These are phyloP conservation scores for Sarcophaga rosellei DNA, from an alignment of 2,888 invertebrate genomes.

Conservation along the genomic window DNA sequence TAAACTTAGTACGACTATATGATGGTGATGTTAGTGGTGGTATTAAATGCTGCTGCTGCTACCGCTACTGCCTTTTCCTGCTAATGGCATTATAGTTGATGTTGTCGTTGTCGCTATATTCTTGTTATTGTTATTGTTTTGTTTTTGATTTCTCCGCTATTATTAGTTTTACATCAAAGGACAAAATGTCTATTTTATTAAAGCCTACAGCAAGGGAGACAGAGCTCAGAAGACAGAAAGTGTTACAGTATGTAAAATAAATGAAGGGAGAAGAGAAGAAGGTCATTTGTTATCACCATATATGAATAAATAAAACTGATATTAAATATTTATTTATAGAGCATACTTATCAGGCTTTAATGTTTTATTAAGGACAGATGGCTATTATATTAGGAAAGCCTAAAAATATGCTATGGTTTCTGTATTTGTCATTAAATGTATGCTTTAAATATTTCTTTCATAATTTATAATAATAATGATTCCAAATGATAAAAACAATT, in stretches of 20 bases:
- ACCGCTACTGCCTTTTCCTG: neutral
- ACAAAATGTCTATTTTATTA: neutral
- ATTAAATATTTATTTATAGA: neutral
- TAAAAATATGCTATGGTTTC: slow-evolving; percentile 20
- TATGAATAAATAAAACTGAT: neutral
- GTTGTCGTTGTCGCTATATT: neutral
- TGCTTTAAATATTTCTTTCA: too few species aligned
- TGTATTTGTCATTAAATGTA: too few species aligned
- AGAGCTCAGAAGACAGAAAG: neutral
- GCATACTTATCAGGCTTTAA: neutral
- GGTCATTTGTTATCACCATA: neutral
- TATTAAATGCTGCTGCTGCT: neutral
- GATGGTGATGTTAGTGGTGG: neutral
- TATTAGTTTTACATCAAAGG: neutral
- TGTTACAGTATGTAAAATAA: too few species aligned
- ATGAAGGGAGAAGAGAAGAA: neutral
- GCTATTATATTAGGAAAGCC: neutral
- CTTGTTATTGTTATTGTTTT: too few species aligned
- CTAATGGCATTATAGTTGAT: neutral
- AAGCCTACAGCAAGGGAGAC: neutral
- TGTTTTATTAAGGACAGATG: neutral
- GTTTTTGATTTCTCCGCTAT: neutral
- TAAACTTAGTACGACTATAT: slow-evolving; percentile 7
- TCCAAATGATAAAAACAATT: too few species aligned
- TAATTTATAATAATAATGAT: too few species aligned